Percentiles rank a stretch among this genome's conserved stretches.
Evolutionary conservation across 2,113 vertebrate species (phyloP).

Genomic region (Vicugna pacos): DNA sequence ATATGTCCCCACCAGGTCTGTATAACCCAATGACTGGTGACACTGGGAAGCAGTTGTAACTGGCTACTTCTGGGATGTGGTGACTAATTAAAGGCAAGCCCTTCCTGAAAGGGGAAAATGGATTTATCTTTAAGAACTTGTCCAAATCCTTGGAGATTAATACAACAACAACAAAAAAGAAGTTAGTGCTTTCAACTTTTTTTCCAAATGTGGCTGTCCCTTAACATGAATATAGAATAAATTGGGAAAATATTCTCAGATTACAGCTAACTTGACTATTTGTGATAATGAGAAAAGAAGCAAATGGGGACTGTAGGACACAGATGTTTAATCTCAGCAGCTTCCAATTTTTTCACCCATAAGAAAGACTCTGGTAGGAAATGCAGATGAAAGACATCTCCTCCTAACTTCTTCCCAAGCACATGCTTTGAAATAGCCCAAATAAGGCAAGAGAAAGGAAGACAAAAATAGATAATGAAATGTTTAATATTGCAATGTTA

Average conservation of each 20-base stretch:
- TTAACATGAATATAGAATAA: conserved; percentile 40
- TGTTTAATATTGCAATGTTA: neutral
- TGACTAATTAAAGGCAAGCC: conserved; percentile 29
- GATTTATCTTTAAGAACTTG: conserved; percentile 41
- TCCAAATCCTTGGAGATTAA: conserved; percentile 26
- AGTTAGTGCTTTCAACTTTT: conserved; percentile 21
- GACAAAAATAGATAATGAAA: neutral
- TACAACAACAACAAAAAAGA: neutral
- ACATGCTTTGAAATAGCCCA: neutral
- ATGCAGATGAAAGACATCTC: conserved; percentile 25
- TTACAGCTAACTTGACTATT: conserved; percentile 35
- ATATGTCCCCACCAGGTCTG: neutral
- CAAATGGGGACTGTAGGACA: neutral
- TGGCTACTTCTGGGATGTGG: conserved; percentile 21
- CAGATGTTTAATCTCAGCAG: conserved; percentile 35
- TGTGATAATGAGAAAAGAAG: neutral
- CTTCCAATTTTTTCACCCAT: neutral
- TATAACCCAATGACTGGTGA: neutral
- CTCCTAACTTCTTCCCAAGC: neutral
- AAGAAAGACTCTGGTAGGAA: conserved; percentile 27
- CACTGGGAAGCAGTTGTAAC: neutral
- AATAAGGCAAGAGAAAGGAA: neutral
- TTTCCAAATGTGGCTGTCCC: neutral
- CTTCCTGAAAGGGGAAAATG: neutral
- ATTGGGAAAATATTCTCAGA: conserved; percentile 12